Evolutionary conservation across 2,797 vertebrate species (phyloP).

Genomic region (Adrianichthys oophorus): DNA sequence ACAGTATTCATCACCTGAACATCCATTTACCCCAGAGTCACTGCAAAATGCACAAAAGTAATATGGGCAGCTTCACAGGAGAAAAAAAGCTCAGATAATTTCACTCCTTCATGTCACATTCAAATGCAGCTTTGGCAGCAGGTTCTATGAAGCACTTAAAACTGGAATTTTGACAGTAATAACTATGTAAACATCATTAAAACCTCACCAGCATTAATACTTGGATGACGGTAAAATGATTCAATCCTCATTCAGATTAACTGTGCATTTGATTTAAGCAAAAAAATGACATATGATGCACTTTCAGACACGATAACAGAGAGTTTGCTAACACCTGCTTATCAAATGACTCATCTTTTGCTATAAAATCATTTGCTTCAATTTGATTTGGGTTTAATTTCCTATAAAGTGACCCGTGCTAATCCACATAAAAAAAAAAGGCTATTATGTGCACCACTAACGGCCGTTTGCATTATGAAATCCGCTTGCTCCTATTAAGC

Average conservation of each 20-base stretch:
- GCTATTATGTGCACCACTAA: slow-evolving; percentile 48
- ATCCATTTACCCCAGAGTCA: slow-evolving; percentile 6
- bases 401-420: slow-evolving; percentile 54
- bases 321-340: slow-evolving; percentile 38
- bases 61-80: slow-evolving; percentile 28
- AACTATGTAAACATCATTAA: slow-evolving; percentile 45
- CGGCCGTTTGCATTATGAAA: slow-evolving; percentile 69
- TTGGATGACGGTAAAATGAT: slow-evolving; percentile 46
- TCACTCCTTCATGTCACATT: slow-evolving; percentile 38
- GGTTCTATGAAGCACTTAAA: slow-evolving; percentile 51
- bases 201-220: slow-evolving; percentile 52
- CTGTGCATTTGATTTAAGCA: slow-evolving; percentile 53
- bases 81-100: slow-evolving; percentile 51
- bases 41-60: slow-evolving; percentile 25
- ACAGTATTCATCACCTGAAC: background rate
- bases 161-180: slow-evolving; percentile 35
- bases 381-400: slow-evolving; percentile 64
- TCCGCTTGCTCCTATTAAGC: slow-evolving; percentile 73
- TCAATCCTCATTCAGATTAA: slow-evolving; percentile 67
- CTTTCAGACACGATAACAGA: slow-evolving; percentile 11
- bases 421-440: slow-evolving; percentile 60
- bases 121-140: slow-evolving; percentile 60
- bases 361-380: slow-evolving; percentile 39
- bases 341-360: slow-evolving; percentile 31
- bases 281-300: slow-evolving; percentile 24